Evolutionary conservation across 2,113 vertebrate genomes (phyloP).

Genomic region (Dipodomys merriami): DNA sequence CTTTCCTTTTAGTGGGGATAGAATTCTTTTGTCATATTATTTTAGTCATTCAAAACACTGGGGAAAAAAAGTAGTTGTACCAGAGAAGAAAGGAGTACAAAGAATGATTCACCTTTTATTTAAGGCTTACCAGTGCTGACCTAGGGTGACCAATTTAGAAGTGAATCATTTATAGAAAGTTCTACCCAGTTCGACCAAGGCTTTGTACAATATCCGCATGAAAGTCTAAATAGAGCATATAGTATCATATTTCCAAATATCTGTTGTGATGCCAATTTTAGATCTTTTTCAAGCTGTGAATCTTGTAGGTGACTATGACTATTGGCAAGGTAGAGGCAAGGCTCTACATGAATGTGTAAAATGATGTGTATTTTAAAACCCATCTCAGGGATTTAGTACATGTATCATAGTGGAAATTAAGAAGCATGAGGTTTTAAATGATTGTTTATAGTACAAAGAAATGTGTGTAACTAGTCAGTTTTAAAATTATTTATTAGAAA

Average conservation of each 20-base stretch:
- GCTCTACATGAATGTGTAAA: neutral
- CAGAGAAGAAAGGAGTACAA: slow-evolving; percentile 66
- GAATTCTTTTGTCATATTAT: slow-evolving; percentile 78
- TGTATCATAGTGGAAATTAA: slow-evolving; percentile 46
- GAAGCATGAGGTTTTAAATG: slow-evolving; percentile 14
- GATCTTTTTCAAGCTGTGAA: slow-evolving; percentile 84
- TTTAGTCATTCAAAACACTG: slow-evolving; percentile 72
- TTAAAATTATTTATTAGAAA: slow-evolving; percentile 39
- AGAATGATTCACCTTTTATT: slow-evolving; percentile 85
- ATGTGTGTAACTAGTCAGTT: neutral
- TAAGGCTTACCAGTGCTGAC: slow-evolving; percentile 81
- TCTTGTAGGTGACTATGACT: slow-evolving; percentile 77
- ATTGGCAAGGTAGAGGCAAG: slow-evolving; percentile 81
- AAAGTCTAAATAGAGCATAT: slow-evolving; percentile 87
- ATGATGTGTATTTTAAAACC: neutral
- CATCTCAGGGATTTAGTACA: neutral
- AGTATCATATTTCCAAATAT: slow-evolving; percentile 86
- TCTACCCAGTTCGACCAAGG: slow-evolving; percentile 83
- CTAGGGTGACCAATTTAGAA: slow-evolving; percentile 78
- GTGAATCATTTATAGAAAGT: slow-evolving; percentile 86
- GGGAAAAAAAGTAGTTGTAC: slow-evolving; percentile 64
- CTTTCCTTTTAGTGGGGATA: neutral
- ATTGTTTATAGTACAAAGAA: slow-evolving; percentile 34
- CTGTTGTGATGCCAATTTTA: slow-evolving; percentile 83
- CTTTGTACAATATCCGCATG: slow-evolving; percentile 82